phyloP scores from a whole-genome alignment of 2,888 invertebrate species.

The Oasisia sp. region DNA sequence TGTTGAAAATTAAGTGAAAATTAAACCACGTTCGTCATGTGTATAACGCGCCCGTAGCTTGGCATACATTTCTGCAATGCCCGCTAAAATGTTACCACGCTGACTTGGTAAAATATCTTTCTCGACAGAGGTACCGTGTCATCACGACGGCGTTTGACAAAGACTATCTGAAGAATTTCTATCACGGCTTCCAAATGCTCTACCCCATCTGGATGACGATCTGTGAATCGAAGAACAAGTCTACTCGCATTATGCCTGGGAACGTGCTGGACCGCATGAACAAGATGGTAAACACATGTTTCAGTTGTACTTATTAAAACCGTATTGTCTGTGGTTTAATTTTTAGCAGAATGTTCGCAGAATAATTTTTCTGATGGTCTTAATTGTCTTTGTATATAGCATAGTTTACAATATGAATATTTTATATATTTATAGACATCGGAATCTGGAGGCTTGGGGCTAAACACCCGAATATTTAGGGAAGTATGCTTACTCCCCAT shows the following conservation, averaged over 20 bases:
- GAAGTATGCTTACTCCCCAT: too few relatives aligned
- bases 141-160: not conserved
- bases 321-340: not conserved
- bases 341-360: too few relatives aligned
- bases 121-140: not conserved
- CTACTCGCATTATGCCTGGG: not conserved
- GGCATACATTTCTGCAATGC: not conserved
- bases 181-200: not conserved
- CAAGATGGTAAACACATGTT: not conserved
- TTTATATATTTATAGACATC: too few relatives aligned
- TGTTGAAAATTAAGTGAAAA: not conserved
- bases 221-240: not conserved
- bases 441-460: too few relatives aligned
- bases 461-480: too few relatives aligned
- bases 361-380: too few relatives aligned
- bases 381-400: too few relatives aligned
- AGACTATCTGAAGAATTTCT: not conserved
- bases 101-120: not conserved
- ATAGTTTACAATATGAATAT: too few relatives aligned
- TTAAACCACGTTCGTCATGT: not conserved
- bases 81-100: not conserved
- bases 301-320: not conserved
- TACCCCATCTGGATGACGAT: not conserved
- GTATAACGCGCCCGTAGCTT: not conserved
- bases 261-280: not conserved